Evolutionary conservation across 2,888 invertebrate species (phyloP).

Genomic region (Nymphalis c-album): DNA sequence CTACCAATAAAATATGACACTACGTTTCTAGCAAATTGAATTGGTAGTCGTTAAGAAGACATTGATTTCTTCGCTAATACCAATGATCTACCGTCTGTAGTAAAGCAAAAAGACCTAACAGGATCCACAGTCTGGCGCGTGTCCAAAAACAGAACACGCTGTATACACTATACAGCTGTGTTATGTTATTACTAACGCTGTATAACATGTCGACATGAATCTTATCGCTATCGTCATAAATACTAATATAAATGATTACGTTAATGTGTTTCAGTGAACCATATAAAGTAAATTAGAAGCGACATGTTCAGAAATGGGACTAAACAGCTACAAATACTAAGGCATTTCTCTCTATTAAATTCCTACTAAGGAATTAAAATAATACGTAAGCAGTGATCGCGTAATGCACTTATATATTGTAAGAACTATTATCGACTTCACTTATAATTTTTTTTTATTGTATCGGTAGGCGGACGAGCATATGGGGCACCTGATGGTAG

Average conservation of each 20-base stretch:
- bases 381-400: too few relatives aligned
- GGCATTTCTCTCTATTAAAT: too few relatives aligned
- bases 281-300: background rate
- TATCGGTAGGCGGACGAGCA: too few relatives aligned
- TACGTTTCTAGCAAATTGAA: slow-evolving; percentile 33
- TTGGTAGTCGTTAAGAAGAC: slow-evolving; percentile 38
- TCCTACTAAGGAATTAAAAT: too few relatives aligned
- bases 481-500: too few relatives aligned
- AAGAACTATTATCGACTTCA: too few relatives aligned
- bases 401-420: too few relatives aligned
- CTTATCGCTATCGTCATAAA: background rate
- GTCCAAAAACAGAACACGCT: slow-evolving; percentile 50
- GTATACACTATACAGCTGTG: slow-evolving; percentile 19
- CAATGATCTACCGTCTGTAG: slow-evolving; percentile 37
- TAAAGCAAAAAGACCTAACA: slow-evolving; percentile 39
- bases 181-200: background rate
- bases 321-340: too few relatives aligned
- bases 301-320: background rate
- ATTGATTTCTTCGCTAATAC: slow-evolving; percentile 40
- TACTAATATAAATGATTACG: background rate
- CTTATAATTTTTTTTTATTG: too few relatives aligned
- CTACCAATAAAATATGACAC: slow-evolving; percentile 22
- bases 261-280: background rate
- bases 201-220: slow-evolving; percentile 5
- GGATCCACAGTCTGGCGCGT: slow-evolving; percentile 53